Evolutionary conservation across 1,140 invertebrate genomes (phyloP), one percentile per base, ranked within the genome.

Genomic region (Sarcophaga peregrina): DNA sequence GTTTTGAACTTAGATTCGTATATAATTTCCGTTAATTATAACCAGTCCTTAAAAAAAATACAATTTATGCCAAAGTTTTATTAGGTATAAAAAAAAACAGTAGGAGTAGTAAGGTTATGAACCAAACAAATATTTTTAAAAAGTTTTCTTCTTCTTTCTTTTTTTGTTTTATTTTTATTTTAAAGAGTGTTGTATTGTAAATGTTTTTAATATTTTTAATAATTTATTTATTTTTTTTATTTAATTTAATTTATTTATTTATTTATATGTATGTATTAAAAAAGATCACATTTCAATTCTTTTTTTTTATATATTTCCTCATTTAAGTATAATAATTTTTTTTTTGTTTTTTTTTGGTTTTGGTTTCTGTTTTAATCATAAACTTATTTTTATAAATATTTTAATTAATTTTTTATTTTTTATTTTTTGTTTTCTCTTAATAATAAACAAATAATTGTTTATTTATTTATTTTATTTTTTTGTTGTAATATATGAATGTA

Each of bases 281-380:
- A 89, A 89, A 89, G 87, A 89, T 89, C 88, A 89, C 88, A 89
- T 89, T 88, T 89, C 88, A 89, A 87, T 85, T 88, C 87, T 86
- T 88, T 88, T 86, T 68, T 88, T 88, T 86, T 37, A 37, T 37
- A 37, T 37, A 37, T 37, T 78, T 88, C 87, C 86, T 88, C 87
- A 86, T 86, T 58, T 68, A 37, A 73, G 58, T 82, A 73, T 74
- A 82, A 52, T 80, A 80, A 50, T 50, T 58, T 37, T 37, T 37
- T 37, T 37, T 80, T 50, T 0, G 3, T 72, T 25, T 72, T 6
- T 80, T 72, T 47, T 81, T 83, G 37, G n/a, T 37, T 50, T 62
- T 74, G 25, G 15, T 76, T 76, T 76, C 2, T 48, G 17, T 78
- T 50, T 52, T 83, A 68, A 37, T 75, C 50, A 47, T 83, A 25